These are phyloP conservation scores for Therioaphis trifolii DNA, from an alignment of 2,888 invertebrate species.

Conservation along the genomic window DNA sequence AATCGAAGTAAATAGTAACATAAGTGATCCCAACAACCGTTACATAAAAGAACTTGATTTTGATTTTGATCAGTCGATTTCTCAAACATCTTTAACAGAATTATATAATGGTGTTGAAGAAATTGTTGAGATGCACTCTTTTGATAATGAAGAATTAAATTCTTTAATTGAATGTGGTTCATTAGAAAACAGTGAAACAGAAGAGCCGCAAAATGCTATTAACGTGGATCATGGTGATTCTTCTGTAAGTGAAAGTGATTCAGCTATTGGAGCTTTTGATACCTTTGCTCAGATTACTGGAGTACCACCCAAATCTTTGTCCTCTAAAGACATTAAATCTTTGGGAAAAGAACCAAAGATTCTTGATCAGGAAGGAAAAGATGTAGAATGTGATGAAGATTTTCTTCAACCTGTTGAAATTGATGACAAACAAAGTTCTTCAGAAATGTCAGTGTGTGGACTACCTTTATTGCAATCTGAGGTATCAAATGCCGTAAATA, in stretches of 20 bases:
- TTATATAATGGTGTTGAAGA: conserved; percentile 55
- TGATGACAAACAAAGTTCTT: conserved; percentile 6
- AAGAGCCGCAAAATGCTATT: not conserved
- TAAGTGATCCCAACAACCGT: not conserved
- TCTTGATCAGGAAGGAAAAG: not conserved
- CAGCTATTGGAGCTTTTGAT: conserved; percentile 50
- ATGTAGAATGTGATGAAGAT: not conserved
- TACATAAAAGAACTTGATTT: conserved; percentile 53
- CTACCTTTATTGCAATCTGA: conserved; percentile 32
- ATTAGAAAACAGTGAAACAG: conserved; percentile 29
- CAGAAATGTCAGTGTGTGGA: conserved; percentile 18
- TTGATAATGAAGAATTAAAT: conserved; percentile 53
- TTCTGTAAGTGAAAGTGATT: conserved; percentile 38
- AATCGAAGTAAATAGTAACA: not conserved
- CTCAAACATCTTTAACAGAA: conserved; percentile 47
- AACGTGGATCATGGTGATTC: conserved; percentile 29
- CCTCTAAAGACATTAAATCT: conserved; percentile 5
- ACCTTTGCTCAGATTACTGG: conserved; percentile 48
- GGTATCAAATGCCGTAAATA: conserved; percentile 43
- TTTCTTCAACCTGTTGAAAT: conserved; percentile 2
- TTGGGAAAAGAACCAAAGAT: not conserved
- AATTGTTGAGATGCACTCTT: conserved; percentile 56
- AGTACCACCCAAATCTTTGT: not conserved
- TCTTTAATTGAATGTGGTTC: conserved; percentile 45
- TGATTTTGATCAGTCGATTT: conserved; percentile 50